phyloP scores from a whole-genome alignment of 2,888 invertebrate genomes.

The Hemaris fuciformis region DNA sequence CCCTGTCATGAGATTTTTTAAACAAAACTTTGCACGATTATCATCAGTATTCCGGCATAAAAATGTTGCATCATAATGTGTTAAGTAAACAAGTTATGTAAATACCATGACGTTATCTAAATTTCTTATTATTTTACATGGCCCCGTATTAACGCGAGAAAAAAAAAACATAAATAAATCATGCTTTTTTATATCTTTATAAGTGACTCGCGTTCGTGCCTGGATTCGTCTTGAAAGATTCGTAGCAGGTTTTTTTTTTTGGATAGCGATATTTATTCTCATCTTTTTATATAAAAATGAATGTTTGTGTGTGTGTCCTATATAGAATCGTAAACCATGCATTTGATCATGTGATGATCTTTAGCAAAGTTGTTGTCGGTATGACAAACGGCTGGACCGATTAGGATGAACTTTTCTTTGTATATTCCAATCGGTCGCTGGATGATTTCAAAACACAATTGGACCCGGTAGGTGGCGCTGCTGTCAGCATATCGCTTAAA shows the following conservation, averaged over 20 bases:
- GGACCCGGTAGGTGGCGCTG: no score
- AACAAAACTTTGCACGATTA: neutral
- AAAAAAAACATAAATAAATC: constrained; percentile 24
- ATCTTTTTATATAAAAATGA: no score
- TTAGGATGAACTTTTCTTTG: no score
- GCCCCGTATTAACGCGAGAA: constrained; percentile 3
- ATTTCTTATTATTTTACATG: neutral
- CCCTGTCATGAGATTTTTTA: neutral
- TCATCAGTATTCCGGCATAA: neutral
- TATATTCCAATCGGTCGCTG: no score
- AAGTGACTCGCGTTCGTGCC: neutral
- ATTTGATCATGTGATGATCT: no score
- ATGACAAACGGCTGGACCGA: no score
- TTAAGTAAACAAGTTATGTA: neutral
- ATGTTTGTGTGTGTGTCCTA: no score
- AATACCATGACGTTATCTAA: neutral
- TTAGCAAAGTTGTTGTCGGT: no score
- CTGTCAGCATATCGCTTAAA: no score
- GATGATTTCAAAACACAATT: no score
- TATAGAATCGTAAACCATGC: no score
- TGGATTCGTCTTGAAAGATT: neutral
- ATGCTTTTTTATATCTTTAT: constrained; percentile 21
- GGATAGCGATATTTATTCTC: no score
- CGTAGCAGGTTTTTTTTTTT: neutral
- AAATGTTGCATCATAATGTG: constrained; percentile 11